phyloP scores from a whole-genome alignment of 2,888 invertebrate genomes.

The Oscheius onirici region DNA sequence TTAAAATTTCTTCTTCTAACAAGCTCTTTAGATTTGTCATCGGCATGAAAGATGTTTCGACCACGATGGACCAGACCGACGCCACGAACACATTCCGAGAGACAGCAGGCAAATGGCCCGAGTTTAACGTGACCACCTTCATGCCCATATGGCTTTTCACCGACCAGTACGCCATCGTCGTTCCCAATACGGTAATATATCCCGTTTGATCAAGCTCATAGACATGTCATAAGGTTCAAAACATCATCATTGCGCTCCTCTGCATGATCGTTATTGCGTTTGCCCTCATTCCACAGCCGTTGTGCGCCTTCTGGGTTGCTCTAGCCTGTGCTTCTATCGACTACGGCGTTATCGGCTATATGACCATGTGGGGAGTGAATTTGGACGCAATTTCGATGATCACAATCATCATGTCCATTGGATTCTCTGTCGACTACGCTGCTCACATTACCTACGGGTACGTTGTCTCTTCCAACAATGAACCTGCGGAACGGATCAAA shows the following conservation, averaged over 20 bases:
- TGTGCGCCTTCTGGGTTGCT: slow-evolving; percentile 93
- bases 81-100: slow-evolving; percentile 66
- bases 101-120: slow-evolving; percentile 56
- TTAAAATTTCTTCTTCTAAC: not conserved
- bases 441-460: slow-evolving; percentile 76
- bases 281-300: slow-evolving; percentile 87
- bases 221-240: slow-evolving; percentile 52
- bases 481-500: slow-evolving; percentile 76
- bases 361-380: slow-evolving; percentile 94
- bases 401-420: slow-evolving; percentile 90
- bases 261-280: slow-evolving; percentile 94
- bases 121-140: slow-evolving; percentile 71
- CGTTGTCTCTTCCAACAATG: slow-evolving; percentile 58
- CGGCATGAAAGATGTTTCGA: slow-evolving; percentile 68
- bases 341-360: slow-evolving; percentile 91
- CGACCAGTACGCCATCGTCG: slow-evolving; percentile 71
- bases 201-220: not conserved
- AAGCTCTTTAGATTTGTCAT: slow-evolving; percentile 67
- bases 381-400: slow-evolving; percentile 80
- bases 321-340: slow-evolving; percentile 93
- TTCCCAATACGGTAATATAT: slow-evolving; percentile 67
- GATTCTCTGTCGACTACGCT: slow-evolving; percentile 93
- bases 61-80: slow-evolving; percentile 66
- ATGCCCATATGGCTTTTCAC: slow-evolving; percentile 72
- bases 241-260: slow-evolving; percentile 64